Conservation (phyloP, 2,113 vertebrate genomes). For the Mola mola region DNA sequence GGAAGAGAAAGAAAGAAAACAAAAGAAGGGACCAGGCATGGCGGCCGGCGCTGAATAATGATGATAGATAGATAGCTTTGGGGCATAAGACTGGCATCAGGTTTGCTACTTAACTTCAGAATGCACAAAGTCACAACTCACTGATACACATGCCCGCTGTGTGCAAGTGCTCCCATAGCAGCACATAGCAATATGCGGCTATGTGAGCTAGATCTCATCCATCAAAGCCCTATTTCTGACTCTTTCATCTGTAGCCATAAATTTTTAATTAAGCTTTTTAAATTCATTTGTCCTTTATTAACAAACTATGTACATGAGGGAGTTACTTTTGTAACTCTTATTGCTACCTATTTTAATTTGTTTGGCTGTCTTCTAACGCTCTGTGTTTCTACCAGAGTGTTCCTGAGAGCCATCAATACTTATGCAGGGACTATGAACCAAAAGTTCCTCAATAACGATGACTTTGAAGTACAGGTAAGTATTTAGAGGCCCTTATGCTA, state of each 20-base stretch:
- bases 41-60: constrained; percentile 25
- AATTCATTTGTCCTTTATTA: no score
- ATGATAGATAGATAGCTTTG: constrained; percentile 38
- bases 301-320: no score
- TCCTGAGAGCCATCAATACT: constrained; percentile 95
- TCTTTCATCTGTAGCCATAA: no score
- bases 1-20: constrained; percentile 17
- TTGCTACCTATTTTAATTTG: no score
- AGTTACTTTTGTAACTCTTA: no score
- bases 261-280: no score
- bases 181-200: no score
- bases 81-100: constrained; percentile 18
- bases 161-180: constrained; percentile 21
- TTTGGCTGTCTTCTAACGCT: no score
- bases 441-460: constrained; percentile 93
- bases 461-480: constrained; percentile 95
- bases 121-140: constrained; percentile 33
- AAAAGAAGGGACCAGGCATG: constrained; percentile 18
- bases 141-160: constrained; percentile 28
- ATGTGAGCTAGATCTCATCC: no score
- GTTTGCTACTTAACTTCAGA: constrained; percentile 40
- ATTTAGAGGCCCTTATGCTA: background rate
- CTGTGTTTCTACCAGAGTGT: constrained; percentile 81
- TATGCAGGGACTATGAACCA: constrained; percentile 97
- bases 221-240: no score